Percentiles rank a stretch among this genome's conserved stretches.
These are phyloP conservation scores for Cybosia mesomella DNA, from an alignment of 2,888 invertebrate genomes.

Conservation along the genomic window DNA sequence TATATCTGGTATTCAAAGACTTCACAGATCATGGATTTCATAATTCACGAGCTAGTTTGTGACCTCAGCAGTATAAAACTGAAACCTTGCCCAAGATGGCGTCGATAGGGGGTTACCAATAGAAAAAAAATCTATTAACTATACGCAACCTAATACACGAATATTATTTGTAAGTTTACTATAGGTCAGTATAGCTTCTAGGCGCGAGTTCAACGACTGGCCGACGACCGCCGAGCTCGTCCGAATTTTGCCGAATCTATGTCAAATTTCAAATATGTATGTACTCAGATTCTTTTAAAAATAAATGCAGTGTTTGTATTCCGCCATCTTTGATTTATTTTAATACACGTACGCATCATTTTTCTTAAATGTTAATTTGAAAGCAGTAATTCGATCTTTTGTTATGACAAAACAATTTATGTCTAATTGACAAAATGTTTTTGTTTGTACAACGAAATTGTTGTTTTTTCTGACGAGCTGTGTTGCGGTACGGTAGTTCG, in stretches of 20 bases:
- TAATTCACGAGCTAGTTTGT: too few species aligned
- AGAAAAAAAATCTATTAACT: neutral
- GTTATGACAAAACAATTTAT: constrained; percentile 3
- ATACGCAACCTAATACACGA: constrained; percentile 16
- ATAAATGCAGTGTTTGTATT: constrained; percentile 9
- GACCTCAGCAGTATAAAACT: neutral
- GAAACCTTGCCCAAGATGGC: neutral
- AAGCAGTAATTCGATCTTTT: constrained; percentile 17
- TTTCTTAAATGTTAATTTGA: constrained; percentile 6
- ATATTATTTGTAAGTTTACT: constrained; percentile 21
- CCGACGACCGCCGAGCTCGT: constrained; percentile 42
- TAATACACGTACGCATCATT: neutral
- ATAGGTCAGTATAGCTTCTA: constrained; percentile 45
- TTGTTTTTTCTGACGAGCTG: neutral
- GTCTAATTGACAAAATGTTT: constrained; percentile 12
- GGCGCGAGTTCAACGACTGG: constrained; percentile 37
- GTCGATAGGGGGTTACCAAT: neutral
- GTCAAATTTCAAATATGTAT: constrained; percentile 47
- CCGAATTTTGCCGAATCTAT: constrained; percentile 53
- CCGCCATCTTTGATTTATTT: constrained; percentile 17
- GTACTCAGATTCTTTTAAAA: constrained; percentile 21
- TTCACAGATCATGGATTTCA: neutral
- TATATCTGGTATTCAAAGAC: too few species aligned
- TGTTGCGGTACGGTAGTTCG: neutral
- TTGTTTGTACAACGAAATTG: neutral